Evolutionary conservation across 64 coral and sea anemone genomes (phyloP), one percentile per base, ranked within the genome.

Genomic region (Dendrophyllia cribrosa): DNA sequence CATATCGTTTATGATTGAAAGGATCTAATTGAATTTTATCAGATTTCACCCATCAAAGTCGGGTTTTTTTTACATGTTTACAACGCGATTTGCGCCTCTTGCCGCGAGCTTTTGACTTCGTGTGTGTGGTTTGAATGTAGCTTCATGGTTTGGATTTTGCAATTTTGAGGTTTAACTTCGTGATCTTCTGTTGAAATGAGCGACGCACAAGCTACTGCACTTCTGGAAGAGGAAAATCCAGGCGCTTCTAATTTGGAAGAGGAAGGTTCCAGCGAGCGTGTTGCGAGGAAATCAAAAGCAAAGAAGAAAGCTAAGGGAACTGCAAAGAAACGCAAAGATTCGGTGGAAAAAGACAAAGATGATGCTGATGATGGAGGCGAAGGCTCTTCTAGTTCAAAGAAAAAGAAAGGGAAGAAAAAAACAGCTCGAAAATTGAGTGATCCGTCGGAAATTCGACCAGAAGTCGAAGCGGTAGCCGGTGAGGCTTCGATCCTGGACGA

Each of bases 331-430:
- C 46, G 16, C 10, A 79, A n/a, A 58, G 78, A 90, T 13, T n/a
- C 45, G 12, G 43, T 61, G 1, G 56, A 47, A 19, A 44, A 63
- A 34, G 24, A 13, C 19, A 48, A 68, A 9, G 88, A 90, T n/a
- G 67, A 68, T 46, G 50, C 9, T 19, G 67, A 67, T 23, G 58
- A 51, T 6, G 62, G 67, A 22, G 80, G 51, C 21, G 62, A 9
- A 51, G 34, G 9, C 50, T 0, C 5, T n/a, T 51, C 62, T 51
- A 43, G 60, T 68, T 16, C 43, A 75, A 75, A 75, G 72, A 84
- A 84, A 48, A 84, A 67, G 80, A 84, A 84, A 68, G 80, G 80
- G 21, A 84, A 67, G 80, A 84, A 84, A 68, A 84, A 67, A 67
- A 49, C 51, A 55, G 44, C 12, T 22, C 62, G 43, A 14, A 67